A percentile compares a stretch with the other conserved stretches of the same genome.
phyloP scores from a whole-genome alignment of 2,797 vertebrate genomes.

The Anabacerthia variegaticeps region DNA sequence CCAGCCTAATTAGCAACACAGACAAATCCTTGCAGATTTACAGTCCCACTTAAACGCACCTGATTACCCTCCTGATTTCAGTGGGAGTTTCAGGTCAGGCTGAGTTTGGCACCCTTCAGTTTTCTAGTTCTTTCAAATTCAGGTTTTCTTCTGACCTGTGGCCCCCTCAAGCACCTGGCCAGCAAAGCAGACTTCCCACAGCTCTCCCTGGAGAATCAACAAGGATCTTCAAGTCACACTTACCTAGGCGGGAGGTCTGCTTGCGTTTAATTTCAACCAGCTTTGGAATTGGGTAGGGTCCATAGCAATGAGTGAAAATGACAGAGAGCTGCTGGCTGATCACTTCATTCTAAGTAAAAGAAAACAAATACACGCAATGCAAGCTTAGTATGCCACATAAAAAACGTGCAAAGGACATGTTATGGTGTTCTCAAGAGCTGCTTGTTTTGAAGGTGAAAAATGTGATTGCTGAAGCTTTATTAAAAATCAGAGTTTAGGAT shows the following conservation, averaged over 20 bases:
- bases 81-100: neutral
- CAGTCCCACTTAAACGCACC: fast-evolving
- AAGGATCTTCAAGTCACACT: neutral
- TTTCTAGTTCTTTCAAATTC: neutral
- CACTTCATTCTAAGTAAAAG: slow-evolving; percentile 79
- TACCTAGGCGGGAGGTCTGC: slow-evolving; percentile 82
- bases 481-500: neutral
- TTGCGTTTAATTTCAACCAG: slow-evolving; percentile 83
- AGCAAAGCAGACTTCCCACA: neutral
- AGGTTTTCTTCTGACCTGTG: neutral
- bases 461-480: neutral
- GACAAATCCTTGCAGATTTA: neutral
- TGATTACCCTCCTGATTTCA: neutral
- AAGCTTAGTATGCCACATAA: neutral
- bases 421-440: neutral
- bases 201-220: neutral
- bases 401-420: neutral
- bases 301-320: slow-evolving; percentile 85
- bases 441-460: neutral
- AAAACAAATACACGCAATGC: neutral
- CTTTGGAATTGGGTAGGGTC: slow-evolving; percentile 84
- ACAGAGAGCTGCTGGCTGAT: slow-evolving; percentile 84
- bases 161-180: neutral
- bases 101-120: neutral
- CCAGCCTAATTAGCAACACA: neutral